phyloP scores from a whole-genome alignment of 2,888 invertebrate genomes.

The Thymelicus lineola region DNA sequence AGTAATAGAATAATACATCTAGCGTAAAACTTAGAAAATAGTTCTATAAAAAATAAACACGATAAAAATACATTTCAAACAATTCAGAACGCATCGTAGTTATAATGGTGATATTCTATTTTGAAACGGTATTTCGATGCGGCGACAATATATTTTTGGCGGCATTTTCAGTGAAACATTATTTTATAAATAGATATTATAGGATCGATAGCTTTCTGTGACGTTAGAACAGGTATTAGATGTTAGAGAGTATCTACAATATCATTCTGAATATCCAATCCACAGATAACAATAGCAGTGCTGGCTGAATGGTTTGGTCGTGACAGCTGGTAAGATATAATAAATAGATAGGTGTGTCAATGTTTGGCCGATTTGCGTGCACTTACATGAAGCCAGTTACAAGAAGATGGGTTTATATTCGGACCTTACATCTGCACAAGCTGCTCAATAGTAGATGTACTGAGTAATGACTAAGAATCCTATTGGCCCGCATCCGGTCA shows the following conservation, averaged over 20 bases:
- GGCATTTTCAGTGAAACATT: conserved; percentile 43
- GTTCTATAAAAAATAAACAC: conserved; percentile 32
- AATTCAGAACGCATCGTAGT: conserved; percentile 42
- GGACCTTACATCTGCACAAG: conserved; percentile 1
- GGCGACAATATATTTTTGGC: conserved; percentile 46
- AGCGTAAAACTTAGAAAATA: conserved; percentile 37
- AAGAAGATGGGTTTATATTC: conserved; percentile 12
- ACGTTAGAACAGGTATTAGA: conserved; percentile 40
- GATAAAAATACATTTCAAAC: conserved; percentile 33
- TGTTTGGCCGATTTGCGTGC: conserved; percentile 49
- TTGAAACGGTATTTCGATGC: conserved; percentile 41
- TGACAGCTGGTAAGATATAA: conserved; percentile 15
- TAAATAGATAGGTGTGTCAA: conserved; percentile 55
- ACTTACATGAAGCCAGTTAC: conserved; percentile 26
- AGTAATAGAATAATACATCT: conserved; percentile 31
- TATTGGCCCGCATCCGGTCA: not conserved
- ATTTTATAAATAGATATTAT: conserved; percentile 42
- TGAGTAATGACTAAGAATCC: not conserved
- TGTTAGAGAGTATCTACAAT: conserved; percentile 23
- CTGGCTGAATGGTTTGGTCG: conserved; percentile 28
- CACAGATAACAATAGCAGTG: conserved; percentile 34
- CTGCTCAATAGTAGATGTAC: conserved; percentile 1
- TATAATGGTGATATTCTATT: conserved; percentile 41
- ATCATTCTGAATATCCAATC: conserved; percentile 12
- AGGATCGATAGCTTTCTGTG: conserved; percentile 34